A percentile compares a stretch with the other conserved stretches of the same genome.
These are phyloP conservation scores for Ephestia elutella DNA, from an alignment of 1,140 invertebrate genomes.

Conservation along the genomic window DNA sequence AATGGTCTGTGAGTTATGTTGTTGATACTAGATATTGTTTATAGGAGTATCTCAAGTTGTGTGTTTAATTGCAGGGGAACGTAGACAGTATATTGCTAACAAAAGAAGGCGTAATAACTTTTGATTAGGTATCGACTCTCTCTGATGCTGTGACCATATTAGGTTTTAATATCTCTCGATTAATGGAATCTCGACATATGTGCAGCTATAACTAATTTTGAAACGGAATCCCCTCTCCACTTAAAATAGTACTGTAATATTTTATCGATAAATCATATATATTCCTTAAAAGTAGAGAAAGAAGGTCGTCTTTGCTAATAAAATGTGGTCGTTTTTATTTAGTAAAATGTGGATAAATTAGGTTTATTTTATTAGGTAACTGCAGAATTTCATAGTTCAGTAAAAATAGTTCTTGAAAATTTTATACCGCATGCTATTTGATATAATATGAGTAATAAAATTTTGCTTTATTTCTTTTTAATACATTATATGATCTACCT, in stretches of 20 bases:
- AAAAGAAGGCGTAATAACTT: neutral
- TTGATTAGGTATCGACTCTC: neutral
- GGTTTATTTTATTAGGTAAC: too few relatives aligned
- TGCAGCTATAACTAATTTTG: neutral
- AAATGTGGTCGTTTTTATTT: too few relatives aligned
- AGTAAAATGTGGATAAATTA: too few relatives aligned
- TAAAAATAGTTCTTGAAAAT: too few relatives aligned
- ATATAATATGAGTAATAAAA: too few relatives aligned
- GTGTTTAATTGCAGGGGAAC: neutral
- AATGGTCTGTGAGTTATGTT: neutral
- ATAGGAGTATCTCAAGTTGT: neutral
- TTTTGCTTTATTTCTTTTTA: too few relatives aligned
- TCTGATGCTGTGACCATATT: neutral
- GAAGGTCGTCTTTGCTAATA: too few relatives aligned
- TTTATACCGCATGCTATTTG: too few relatives aligned
- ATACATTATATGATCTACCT: too few relatives aligned
- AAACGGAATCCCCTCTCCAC: constrained; percentile 6
- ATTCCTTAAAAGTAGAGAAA: too few relatives aligned
- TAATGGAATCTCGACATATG: neutral
- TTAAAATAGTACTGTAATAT: neutral
- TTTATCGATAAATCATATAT: too few relatives aligned
- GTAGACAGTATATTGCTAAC: neutral
- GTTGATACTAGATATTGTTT: neutral
- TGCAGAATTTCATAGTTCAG: too few relatives aligned
- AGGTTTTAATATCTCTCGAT: neutral